These are phyloP conservation scores for Leptopilina boulardi DNA, from an alignment of 1,140 invertebrate genomes.

Conservation along the genomic window DNA sequence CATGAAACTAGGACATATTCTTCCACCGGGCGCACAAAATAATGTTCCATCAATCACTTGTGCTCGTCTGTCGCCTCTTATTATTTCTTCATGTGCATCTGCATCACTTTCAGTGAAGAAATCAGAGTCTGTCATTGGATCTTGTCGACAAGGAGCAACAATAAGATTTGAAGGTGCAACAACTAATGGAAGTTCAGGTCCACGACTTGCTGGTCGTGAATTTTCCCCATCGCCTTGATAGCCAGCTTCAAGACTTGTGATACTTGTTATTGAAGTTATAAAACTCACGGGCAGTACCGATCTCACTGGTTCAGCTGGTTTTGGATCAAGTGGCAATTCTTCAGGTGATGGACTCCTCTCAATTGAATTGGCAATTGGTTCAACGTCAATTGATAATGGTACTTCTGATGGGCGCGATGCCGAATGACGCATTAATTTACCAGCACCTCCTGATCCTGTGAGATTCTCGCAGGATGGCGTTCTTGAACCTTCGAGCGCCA, in stretches of 20 bases:
- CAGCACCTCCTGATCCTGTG: conserved; percentile 47
- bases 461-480: conserved; percentile 77
- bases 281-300: conserved; percentile 79
- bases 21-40: conserved; percentile 80
- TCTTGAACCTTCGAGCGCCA: conserved; percentile 77
- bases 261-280: conserved; percentile 89
- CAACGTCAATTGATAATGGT: conserved; percentile 56
- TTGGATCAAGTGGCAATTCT: conserved; percentile 86
- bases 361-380: conserved; percentile 68
- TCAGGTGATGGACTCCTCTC: conserved; percentile 89
- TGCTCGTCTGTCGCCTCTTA: conserved; percentile 78
- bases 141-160: conserved; percentile 77
- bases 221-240: conserved; percentile 92
- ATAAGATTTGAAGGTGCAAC: conserved; percentile 62
- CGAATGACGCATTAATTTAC: conserved; percentile 33
- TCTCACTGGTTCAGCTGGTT: conserved; percentile 54
- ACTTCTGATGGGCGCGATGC: conserved; percentile 54
- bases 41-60: conserved; percentile 88
- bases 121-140: conserved; percentile 92
- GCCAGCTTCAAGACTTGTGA: conserved; percentile 89
- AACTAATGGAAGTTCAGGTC: conserved; percentile 81
- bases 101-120: conserved; percentile 92
- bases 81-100: conserved; percentile 85
- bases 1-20: conserved; percentile 73
- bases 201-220: conserved; percentile 86